Conservation (phyloP, 1,140 invertebrate species). For the Geopemphigus sp. region DNA sequence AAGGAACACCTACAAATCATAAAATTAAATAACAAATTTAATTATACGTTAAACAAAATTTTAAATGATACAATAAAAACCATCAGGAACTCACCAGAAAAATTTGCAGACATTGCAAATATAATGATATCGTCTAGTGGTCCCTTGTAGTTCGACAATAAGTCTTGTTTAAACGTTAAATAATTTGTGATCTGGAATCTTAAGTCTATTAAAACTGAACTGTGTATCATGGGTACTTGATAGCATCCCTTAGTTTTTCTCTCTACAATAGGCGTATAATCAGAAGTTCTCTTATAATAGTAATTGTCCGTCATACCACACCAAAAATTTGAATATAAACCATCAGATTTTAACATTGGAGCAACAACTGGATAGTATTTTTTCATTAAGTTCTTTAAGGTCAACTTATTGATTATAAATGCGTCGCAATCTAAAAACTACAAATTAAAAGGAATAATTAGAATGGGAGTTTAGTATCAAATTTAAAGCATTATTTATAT, state of each 20-base stretch:
- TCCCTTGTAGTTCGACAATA: conserved; percentile 66
- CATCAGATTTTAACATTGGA: conserved; percentile 82
- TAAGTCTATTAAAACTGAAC: conserved; percentile 81
- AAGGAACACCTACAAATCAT: conserved; percentile 60
- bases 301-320: conserved; percentile 83
- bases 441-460: conserved; percentile 50
- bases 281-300: conserved; percentile 84
- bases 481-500: neutral
- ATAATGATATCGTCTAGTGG: conserved; percentile 92
- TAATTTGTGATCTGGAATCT: conserved; percentile 61
- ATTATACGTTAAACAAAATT: neutral
- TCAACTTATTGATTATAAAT: conserved; percentile 72
- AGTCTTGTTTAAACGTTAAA: conserved; percentile 74
- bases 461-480: neutral
- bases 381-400: conserved; percentile 68
- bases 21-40: neutral
- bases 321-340: conserved; percentile 95
- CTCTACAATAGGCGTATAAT: conserved; percentile 80
- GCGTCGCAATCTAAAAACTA: conserved; percentile 89
- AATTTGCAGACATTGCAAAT: conserved; percentile 83
- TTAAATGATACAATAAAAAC: conserved; percentile 52
- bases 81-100: conserved; percentile 59
- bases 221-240: conserved; percentile 88
- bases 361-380: conserved; percentile 69
- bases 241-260: conserved; percentile 73